Conservation (phyloP, 2,113 vertebrate genomes). For the Eurystomus gularis region DNA sequence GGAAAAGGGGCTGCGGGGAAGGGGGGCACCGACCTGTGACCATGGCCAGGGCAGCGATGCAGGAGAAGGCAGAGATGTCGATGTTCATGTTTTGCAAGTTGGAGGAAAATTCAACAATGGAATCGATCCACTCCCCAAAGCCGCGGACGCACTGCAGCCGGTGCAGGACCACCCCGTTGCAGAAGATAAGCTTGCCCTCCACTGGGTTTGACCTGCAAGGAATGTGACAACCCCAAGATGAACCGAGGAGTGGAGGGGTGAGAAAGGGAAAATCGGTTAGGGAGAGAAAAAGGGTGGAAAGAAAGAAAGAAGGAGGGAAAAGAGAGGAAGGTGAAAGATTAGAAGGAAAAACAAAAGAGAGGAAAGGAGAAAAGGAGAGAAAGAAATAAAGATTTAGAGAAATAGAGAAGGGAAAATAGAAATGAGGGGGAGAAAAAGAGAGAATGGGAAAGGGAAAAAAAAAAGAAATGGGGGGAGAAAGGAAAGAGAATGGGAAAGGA, state of each 20-base stretch:
- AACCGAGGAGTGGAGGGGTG: neutral
- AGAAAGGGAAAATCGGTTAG: neutral
- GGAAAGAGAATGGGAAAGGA: neutral
- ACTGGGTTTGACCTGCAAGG: slow-evolving; percentile 95
- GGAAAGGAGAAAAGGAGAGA: neutral
- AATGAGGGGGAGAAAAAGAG: neutral
- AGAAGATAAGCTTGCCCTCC: slow-evolving; percentile 99
- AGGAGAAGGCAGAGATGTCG: slow-evolving; percentile 97
- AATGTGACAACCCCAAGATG: slow-evolving; percentile 42
- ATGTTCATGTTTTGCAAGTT: slow-evolving; percentile 98
- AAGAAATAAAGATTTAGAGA: fast-evolving
- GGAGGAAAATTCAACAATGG: slow-evolving; percentile 97
- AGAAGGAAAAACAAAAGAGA: neutral
- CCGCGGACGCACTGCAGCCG: slow-evolving; percentile 97
- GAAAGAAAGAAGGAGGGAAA: neutral
- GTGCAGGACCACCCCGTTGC: slow-evolving; percentile 97
- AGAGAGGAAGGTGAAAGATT: neutral
- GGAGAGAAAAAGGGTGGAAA: neutral
- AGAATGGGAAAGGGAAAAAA: neutral
- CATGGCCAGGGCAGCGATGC: slow-evolving; percentile 98
- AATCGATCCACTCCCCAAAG: slow-evolving; percentile 98
- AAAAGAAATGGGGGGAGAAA: too few species aligned
- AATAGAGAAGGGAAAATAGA: fast-evolving
- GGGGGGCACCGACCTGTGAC: slow-evolving; percentile 89
- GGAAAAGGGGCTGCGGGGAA: neutral